A percentile compares a stretch with the other conserved stretches of the same genome.
Evolutionary conservation across 1,140 invertebrate genomes (phyloP).

Genomic region (Microplitis demolitor): DNA sequence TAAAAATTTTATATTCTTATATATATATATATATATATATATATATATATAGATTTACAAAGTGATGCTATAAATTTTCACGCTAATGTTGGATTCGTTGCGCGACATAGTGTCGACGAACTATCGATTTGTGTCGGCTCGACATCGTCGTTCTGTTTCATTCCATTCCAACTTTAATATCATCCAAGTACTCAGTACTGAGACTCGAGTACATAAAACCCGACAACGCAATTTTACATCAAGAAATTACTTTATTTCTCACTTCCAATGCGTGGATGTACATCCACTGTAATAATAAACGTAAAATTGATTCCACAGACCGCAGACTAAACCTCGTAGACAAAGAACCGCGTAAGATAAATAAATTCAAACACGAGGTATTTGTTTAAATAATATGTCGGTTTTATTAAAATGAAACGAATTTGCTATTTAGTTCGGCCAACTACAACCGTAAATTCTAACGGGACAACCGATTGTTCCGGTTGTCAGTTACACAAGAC

Average conservation of each 20-base stretch:
- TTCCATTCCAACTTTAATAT: not conserved
- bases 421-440: constrained; percentile 9
- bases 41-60: not conserved
- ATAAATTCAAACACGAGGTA: too few relatives aligned
- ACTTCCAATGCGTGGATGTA: too few relatives aligned
- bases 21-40: too few relatives aligned
- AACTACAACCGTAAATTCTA: constrained; percentile 31
- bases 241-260: too few relatives aligned
- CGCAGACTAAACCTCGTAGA: too few relatives aligned
- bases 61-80: constrained; percentile 18
- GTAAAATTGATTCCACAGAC: too few relatives aligned
- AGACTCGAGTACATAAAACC: not conserved
- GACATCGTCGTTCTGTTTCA: not conserved
- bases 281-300: too few relatives aligned
- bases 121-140: constrained; percentile 49
- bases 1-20: too few relatives aligned
- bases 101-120: constrained; percentile 50
- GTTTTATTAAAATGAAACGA: constrained; percentile 11
- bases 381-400: not conserved
- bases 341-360: too few relatives aligned
- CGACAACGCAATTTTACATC: not conserved
- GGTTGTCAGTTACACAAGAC: constrained; percentile 19
- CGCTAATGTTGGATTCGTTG: not conserved
- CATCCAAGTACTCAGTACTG: too few relatives aligned
- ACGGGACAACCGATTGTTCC: constrained; percentile 31